Conservation (phyloP, 2,888 invertebrate species). For the Philopedon plagiatum region DNA sequence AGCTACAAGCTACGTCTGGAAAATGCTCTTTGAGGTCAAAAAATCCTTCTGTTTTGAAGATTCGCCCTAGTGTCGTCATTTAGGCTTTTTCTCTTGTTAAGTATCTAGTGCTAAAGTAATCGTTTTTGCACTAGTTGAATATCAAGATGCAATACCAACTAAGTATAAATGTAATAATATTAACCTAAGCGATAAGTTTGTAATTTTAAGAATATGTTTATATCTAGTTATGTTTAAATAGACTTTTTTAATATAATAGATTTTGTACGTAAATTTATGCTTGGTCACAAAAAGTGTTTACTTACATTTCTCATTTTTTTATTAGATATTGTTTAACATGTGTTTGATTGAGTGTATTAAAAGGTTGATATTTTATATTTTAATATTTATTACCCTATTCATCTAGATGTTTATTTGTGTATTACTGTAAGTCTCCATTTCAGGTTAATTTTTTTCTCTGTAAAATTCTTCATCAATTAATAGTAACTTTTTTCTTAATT, state of each 20-base stretch:
- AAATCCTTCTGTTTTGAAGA: not conserved
- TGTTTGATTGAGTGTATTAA: conserved; percentile 7
- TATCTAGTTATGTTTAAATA: conserved; percentile 18
- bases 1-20: no score
- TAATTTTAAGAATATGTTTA: conserved; percentile 6
- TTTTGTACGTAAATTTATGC: conserved; percentile 17
- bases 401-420: conserved; percentile 5
- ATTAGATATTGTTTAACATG: conserved; percentile 16
- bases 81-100: conserved; percentile 1
- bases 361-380: not conserved
- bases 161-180: conserved; percentile 11
- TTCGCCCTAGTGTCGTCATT: not conserved
- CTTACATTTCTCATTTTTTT: conserved; percentile 7
- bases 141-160: conserved; percentile 3
- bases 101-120: not conserved
- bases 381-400: not conserved
- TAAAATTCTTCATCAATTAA: conserved; percentile 3
- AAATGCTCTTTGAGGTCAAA: not conserved
- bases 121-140: not conserved
- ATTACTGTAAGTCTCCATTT: conserved; percentile 4
- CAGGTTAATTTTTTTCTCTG: not conserved
- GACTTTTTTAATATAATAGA: conserved; percentile 5
- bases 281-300: conserved; percentile 17
- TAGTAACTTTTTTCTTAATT: not conserved
- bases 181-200: not conserved